A percentile compares a stretch with the other conserved stretches of the same genome.
Conservation (phyloP, 1,140 invertebrate species). For the Aphaenogaster floridana region DNA sequence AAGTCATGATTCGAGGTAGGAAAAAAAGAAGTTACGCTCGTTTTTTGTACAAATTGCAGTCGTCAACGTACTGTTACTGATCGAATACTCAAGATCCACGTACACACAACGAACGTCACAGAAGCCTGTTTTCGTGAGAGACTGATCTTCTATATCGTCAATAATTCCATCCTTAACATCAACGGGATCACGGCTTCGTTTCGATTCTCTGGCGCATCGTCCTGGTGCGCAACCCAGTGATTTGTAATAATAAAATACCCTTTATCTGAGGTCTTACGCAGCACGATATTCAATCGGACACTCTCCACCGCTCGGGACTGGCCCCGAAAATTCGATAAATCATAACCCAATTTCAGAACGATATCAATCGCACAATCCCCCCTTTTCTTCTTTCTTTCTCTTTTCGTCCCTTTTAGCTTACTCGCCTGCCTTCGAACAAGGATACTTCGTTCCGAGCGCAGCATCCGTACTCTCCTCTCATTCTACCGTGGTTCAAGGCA, state of each 20-base stretch:
- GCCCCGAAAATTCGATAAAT: slow-evolving; percentile 80
- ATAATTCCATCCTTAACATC: slow-evolving; percentile 30
- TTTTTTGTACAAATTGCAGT: slow-evolving; percentile 28
- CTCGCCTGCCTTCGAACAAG: slow-evolving; percentile 15
- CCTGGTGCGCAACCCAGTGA: slow-evolving; percentile 29
- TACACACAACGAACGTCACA: neutral
- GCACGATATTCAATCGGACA: slow-evolving; percentile 66
- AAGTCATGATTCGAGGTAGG: neutral
- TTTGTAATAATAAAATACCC: slow-evolving; percentile 64
- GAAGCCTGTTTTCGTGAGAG: slow-evolving; percentile 12
- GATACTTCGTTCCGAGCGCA: slow-evolving; percentile 31
- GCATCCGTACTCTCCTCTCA: slow-evolving; percentile 62
- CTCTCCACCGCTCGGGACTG: slow-evolving; percentile 11
- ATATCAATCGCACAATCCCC: slow-evolving; percentile 80
- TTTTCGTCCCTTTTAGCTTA: slow-evolving; percentile 55
- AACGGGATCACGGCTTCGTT: slow-evolving; percentile 19
- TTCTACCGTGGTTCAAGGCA: slow-evolving; percentile 75
- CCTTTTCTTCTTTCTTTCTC: slow-evolving; percentile 11
- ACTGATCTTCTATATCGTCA: slow-evolving; percentile 30
- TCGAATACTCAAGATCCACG: neutral
- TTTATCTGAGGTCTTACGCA: slow-evolving; percentile 44
- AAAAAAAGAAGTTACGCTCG: neutral
- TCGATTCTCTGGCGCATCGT: slow-evolving; percentile 37
- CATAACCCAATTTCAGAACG: slow-evolving; percentile 80
- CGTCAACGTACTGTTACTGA: neutral